Percentiles rank a stretch among this genome's conserved stretches.
Conservation (phyloP, 2,888 invertebrate genomes). For the Eilema caniola region DNA sequence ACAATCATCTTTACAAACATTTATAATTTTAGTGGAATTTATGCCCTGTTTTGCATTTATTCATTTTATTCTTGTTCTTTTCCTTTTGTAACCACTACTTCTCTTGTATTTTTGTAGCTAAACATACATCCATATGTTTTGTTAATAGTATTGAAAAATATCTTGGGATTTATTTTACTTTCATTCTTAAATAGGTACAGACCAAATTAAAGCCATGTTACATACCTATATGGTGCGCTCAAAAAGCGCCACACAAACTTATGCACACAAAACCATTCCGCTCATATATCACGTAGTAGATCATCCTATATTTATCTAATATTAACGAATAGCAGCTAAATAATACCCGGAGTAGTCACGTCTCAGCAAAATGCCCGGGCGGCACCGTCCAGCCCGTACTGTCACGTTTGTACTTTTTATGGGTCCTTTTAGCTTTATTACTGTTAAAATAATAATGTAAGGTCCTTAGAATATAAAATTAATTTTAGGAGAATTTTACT, state of each 20-base stretch:
- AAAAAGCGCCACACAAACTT: background rate
- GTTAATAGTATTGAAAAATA: too few relatives aligned
- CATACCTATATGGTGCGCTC: too few relatives aligned
- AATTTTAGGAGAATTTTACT: background rate
- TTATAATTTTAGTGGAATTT: too few relatives aligned
- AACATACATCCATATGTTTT: too few relatives aligned
- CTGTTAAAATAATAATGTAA: background rate
- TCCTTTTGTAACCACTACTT: too few relatives aligned
- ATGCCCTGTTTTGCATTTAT: too few relatives aligned
- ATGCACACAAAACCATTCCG: background rate
- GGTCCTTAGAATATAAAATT: background rate
- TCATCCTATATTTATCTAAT: constrained; percentile 1
- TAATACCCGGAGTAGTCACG: constrained; percentile 3
- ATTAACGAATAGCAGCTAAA: background rate
- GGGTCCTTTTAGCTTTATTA: background rate
- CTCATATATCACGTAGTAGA: background rate
- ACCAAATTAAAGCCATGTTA: background rate
- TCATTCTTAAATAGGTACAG: too few relatives aligned
- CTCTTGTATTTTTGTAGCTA: too few relatives aligned
- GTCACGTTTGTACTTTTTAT: constrained; percentile 8
- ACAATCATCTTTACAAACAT: too few relatives aligned
- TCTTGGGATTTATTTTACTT: too few relatives aligned
- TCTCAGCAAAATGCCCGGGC: background rate
- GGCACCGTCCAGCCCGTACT: background rate
- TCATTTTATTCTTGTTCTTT: too few relatives aligned